Evolutionary conservation across 2,113 vertebrate genomes (phyloP).

Genomic region (Grammomys surdaster): DNA sequence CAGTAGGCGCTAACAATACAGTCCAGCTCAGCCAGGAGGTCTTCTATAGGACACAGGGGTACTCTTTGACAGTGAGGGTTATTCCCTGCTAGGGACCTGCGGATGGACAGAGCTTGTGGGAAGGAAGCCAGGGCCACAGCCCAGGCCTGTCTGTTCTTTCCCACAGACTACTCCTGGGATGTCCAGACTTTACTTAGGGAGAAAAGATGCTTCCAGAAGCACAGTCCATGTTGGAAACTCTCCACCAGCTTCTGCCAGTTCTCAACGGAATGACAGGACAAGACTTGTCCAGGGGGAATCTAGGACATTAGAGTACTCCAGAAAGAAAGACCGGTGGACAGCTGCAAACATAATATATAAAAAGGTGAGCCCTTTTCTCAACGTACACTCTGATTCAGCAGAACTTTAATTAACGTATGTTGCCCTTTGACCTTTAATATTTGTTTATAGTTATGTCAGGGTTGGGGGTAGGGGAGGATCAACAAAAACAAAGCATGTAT

Average conservation of each 20-base stretch:
- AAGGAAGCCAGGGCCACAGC: background rate
- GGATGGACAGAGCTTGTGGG: background rate
- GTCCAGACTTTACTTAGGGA: background rate
- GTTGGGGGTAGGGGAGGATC: no score
- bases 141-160: background rate
- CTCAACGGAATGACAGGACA: background rate
- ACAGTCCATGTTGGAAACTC: background rate
- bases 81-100: no score
- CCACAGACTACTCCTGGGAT: background rate
- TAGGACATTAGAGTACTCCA: background rate
- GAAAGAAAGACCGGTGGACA: no score
- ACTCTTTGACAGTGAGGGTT: background rate
- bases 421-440: background rate
- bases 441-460: background rate
- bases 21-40: accelerated
- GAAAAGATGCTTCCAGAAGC: background rate
- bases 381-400: background rate
- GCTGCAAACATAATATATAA: no score
- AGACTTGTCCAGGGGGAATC: no score
- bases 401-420: background rate
- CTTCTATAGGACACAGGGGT: background rate
- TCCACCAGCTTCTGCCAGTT: background rate
- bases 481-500: background rate
- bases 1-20: background rate
- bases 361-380: background rate